Evolutionary conservation across 2,888 invertebrate species (phyloP).

Genomic region (Ichneumoninae sp.): DNA sequence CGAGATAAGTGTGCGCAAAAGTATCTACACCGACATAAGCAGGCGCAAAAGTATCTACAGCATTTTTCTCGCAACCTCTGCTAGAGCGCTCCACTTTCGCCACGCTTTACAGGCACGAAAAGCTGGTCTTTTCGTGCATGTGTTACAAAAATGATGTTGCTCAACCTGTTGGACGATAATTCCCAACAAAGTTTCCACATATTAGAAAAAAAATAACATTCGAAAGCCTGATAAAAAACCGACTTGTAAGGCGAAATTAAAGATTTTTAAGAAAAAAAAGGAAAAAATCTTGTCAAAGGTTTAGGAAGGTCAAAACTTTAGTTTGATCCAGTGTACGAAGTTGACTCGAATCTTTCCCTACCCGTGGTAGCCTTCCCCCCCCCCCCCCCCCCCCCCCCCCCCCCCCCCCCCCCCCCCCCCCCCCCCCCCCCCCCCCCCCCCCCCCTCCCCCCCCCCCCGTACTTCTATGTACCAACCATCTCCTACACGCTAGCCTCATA

Average conservation of each 20-base stretch:
- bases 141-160: neutral
- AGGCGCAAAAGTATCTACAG: too few relatives aligned
- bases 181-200: neutral
- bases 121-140: too few relatives aligned
- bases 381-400: conserved; percentile 55
- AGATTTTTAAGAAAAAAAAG: neutral
- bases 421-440: too few relatives aligned
- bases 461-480: conserved; percentile 82
- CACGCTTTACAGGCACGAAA: too few relatives aligned
- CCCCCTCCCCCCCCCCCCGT: too few relatives aligned
- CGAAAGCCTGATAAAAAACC: neutral
- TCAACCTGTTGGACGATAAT: conserved; percentile 4
- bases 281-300: neutral
- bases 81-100: too few relatives aligned
- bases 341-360: conserved; percentile 70
- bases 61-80: too few relatives aligned
- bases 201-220: neutral
- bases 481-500: conserved; percentile 80
- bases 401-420: too few relatives aligned
- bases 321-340: conserved; percentile 60
- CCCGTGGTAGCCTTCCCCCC: conserved; percentile 37
- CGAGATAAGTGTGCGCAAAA: too few relatives aligned
- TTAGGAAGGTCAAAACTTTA: conserved; percentile 55
- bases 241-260: neutral
- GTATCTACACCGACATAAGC: too few relatives aligned